Conservation (phyloP, 2,113 vertebrate genomes). For the Eudyptes chrysolophus region DNA sequence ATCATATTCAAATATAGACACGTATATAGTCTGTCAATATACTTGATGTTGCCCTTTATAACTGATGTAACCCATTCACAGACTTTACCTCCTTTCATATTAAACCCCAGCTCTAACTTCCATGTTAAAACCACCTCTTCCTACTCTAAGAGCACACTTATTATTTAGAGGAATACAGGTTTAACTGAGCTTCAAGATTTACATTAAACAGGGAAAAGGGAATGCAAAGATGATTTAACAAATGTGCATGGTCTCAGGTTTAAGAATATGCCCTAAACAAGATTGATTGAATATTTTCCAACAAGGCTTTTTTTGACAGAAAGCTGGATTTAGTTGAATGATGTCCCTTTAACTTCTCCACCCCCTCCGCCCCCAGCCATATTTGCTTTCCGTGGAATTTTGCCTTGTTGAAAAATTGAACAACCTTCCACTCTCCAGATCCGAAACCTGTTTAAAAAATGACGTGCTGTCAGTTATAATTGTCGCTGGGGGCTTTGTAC, state of each 20-base stretch:
- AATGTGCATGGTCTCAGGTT: not conserved
- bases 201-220: not conserved
- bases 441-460: not conserved
- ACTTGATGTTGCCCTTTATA: not conserved
- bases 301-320: not conserved
- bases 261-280: not conserved
- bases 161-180: not conserved
- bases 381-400: constrained; percentile 1
- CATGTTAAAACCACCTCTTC: not conserved
- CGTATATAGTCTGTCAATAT: not conserved
- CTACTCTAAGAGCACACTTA: not conserved
- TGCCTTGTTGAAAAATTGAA: not conserved
- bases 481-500: not conserved
- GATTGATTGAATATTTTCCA: not conserved
- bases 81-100: not conserved
- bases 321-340: not conserved
- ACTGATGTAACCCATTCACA: not conserved
- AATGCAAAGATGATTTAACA: not conserved
- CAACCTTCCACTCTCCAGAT: not conserved
- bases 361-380: not conserved
- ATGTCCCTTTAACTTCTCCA: not conserved
- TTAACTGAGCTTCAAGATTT: not conserved
- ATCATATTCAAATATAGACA: not conserved
- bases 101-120: not conserved
- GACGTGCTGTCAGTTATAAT: not conserved